A percentile compares a stretch with the other conserved stretches of the same genome.
Conservation (phyloP, 2,888 invertebrate species). For the Blastobasis adustella region DNA sequence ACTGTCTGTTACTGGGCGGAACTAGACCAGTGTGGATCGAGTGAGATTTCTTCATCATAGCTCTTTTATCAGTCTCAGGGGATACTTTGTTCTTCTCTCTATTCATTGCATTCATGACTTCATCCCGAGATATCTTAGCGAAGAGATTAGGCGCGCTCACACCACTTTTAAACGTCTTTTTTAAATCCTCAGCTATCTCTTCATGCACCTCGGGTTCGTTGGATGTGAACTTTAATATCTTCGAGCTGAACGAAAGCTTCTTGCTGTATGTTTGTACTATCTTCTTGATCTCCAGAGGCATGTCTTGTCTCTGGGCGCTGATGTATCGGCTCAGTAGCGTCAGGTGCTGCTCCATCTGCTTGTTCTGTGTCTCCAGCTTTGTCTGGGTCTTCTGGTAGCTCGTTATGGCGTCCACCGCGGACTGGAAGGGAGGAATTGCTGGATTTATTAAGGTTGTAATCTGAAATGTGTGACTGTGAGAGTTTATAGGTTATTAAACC, state of each 20-base stretch:
- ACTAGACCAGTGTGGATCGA: constrained; percentile 63
- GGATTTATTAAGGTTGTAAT: background rate
- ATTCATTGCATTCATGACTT: constrained; percentile 31
- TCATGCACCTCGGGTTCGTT: constrained; percentile 54
- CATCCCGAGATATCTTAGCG: constrained; percentile 48
- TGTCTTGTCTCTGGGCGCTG: constrained; percentile 79
- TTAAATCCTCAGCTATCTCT: constrained; percentile 28
- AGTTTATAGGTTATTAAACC: no score
- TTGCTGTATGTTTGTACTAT: constrained; percentile 79
- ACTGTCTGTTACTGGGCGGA: constrained; percentile 36
- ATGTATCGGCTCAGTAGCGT: constrained; percentile 82
- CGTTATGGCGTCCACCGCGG: constrained; percentile 79
- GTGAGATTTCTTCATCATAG: constrained; percentile 60
- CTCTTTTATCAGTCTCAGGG: constrained; percentile 41
- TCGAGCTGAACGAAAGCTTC: constrained; percentile 56
- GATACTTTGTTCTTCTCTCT: constrained; percentile 23
- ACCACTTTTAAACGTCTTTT: constrained; percentile 47
- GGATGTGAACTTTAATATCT: constrained; percentile 49
- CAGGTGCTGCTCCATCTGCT: constrained; percentile 83
- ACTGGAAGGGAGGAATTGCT: constrained; percentile 46
- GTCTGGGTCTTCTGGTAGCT: constrained; percentile 77
- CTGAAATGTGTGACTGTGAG: no score
- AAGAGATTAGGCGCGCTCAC: constrained; percentile 61
- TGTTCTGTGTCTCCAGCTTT: constrained; percentile 82
- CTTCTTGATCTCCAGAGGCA: constrained; percentile 83